Conservation (phyloP, 2,797 vertebrate genomes). For the Adrianichthys oophorus region DNA sequence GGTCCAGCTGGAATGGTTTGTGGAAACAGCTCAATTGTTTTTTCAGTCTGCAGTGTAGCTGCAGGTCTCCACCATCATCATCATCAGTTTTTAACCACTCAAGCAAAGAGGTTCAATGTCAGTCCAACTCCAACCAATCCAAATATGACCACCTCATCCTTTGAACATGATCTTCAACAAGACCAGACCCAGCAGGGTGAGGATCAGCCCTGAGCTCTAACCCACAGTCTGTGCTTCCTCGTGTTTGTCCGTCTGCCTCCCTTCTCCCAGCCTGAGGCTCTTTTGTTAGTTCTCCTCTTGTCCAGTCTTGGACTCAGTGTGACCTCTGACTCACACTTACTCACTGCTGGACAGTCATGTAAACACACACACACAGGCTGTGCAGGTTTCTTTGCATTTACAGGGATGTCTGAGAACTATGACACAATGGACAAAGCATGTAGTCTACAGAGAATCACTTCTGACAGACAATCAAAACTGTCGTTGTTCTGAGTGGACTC, state of each 20-base stretch:
- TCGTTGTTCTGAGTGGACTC: conserved; percentile 4
- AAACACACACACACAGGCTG: background rate
- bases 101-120: no score
- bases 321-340: conserved; percentile 63
- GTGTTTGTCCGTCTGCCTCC: conserved; percentile 10
- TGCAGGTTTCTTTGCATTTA: conserved; percentile 10
- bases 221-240: conserved; percentile 21
- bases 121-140: no score
- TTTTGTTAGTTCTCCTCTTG: conserved; percentile 62
- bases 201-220: conserved; percentile 16
- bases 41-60: no score
- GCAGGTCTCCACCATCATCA: no score
- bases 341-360: conserved; percentile 43
- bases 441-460: conserved; percentile 8
- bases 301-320: conserved; percentile 47
- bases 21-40: no score
- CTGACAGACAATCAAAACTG: conserved; percentile 10
- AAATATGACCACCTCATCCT: conserved; percentile 9
- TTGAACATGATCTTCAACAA: background rate
- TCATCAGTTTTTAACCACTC: no score
- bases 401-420: conserved; percentile 19
- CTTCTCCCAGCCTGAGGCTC: conserved; percentile 27
- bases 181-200: background rate
- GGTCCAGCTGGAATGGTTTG: no score
- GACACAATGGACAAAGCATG: conserved; percentile 32